phyloP scores from a whole-genome alignment of 2,888 invertebrate species.

The Drosophila recens region DNA sequence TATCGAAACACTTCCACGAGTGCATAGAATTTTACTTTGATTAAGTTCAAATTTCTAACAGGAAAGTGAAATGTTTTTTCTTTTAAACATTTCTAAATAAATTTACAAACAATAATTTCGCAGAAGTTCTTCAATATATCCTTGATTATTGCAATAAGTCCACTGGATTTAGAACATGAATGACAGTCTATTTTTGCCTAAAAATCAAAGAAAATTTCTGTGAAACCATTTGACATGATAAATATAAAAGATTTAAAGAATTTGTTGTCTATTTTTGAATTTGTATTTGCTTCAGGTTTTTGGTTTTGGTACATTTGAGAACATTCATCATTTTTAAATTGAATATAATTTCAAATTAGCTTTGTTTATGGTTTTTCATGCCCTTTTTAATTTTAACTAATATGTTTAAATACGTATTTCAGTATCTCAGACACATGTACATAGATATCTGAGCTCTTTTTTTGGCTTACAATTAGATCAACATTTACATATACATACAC shows the following conservation, averaged over 20 bases:
- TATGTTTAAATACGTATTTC: slow-evolving; percentile 53
- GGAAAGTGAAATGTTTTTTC: too few relatives aligned
- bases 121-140: too few relatives aligned
- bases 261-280: slow-evolving; percentile 35
- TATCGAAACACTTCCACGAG: too few relatives aligned
- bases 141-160: too few relatives aligned
- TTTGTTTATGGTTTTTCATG: slow-evolving; percentile 38
- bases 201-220: too few relatives aligned
- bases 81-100: too few relatives aligned
- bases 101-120: too few relatives aligned
- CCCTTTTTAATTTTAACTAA: slow-evolving; percentile 53
- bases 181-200: too few relatives aligned
- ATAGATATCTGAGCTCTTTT: slow-evolving; percentile 40
- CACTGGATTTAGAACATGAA: too few relatives aligned
- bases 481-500: slow-evolving; percentile 79
- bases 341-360: slow-evolving; percentile 62
- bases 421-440: slow-evolving; percentile 49
- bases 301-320: slow-evolving; percentile 74
- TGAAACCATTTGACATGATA: not conserved
- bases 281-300: slow-evolving; percentile 28
- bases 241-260: not conserved
- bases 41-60: too few relatives aligned
- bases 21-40: too few relatives aligned
- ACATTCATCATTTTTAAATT: slow-evolving; percentile 71
- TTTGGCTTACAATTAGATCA: slow-evolving; percentile 72